Evolutionary conservation across 2,113 vertebrate species (phyloP), one percentile per base, ranked within the genome.

Genomic region (Sciurus niger): DNA sequence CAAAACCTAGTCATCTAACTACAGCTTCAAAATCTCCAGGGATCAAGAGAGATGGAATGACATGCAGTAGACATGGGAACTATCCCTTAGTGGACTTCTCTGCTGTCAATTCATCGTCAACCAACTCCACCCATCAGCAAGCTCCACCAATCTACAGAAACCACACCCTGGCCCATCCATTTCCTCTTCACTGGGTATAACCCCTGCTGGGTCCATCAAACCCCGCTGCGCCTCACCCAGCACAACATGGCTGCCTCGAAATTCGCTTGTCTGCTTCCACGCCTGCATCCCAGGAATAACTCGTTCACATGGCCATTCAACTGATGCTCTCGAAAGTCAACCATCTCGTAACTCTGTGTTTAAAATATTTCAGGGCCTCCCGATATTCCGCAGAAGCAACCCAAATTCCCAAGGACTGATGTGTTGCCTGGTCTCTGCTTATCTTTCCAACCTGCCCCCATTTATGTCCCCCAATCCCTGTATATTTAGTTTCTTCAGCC

Each of bases 131-230:
- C 73, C 30, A 6, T 28, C 10, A 40, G 24, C 51, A 20, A 18
- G 67, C 9, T 14, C 32, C 14, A 1, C 20, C 13, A 5, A 20
- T 82, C 55, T n/a, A 25, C 8, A 32, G 22, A 43, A 37, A 8
- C 3, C 20, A 28, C n/a, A 32, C 14, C 32, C 3, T 4, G 9
- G 8, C 16, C 65, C 70, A 10, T 13, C 25, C 4, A 2, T 13
- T 43, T 90, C 30, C 34, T 7, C 11, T 46, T 18, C 20, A 37
- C 9, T n/a, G 25, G 12, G 78, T 30, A 14, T 1, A 11, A 9
- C 1, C 16, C 18, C 48, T 43, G 30, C 34, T 7, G 0, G 40
- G 48, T 16, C 67, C 0, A 0, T 7, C 16, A 48, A 13, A 4
- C 0, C 34, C 34, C 6, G 8, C 11, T 1, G n/a, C 12, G 6